Evolutionary conservation across 64 coral and sea anemone species (phyloP).

Genomic region (Montipora sp.): DNA sequence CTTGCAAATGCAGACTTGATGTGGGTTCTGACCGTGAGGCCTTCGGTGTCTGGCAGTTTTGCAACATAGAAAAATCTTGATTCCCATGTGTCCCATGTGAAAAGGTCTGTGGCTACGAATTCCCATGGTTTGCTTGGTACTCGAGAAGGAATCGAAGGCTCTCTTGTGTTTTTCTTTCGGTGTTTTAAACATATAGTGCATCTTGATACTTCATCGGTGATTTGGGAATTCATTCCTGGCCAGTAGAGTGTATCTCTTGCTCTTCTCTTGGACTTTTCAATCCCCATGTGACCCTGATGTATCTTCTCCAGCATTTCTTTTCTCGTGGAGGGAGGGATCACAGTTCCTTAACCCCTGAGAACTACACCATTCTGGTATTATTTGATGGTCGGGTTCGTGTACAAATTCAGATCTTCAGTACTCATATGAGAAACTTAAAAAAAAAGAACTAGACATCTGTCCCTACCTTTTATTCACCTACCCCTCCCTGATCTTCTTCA

Average conservation of each 20-base stretch:
- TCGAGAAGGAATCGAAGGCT: constrained; percentile 2
- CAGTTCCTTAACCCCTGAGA: too few species aligned
- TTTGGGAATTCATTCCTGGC: constrained; percentile 56
- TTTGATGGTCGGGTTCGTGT: too few species aligned
- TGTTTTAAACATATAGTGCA: constrained; percentile 43
- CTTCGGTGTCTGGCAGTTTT: constrained; percentile 21
- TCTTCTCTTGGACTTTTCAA: constrained; percentile 46
- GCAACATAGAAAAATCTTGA: constrained; percentile 32
- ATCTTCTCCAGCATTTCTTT: constrained; percentile 46
- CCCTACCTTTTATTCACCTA: too few species aligned
- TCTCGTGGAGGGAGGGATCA: not conserved
- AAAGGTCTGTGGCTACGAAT: constrained; percentile 48
- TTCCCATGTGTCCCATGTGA: not conserved
- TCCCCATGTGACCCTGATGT: constrained; percentile 56
- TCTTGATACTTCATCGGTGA: constrained; percentile 27
- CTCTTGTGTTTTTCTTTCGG: not conserved
- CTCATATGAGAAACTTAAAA: too few species aligned
- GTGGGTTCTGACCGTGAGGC: constrained; percentile 1
- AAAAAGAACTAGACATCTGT: too few species aligned
- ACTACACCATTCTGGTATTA: too few species aligned
- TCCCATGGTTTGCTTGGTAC: constrained; percentile 49
- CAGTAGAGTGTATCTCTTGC: constrained; percentile 42
- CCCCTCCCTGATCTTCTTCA: too few species aligned
- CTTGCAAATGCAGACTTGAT: constrained; percentile 27
- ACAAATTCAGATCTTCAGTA: too few species aligned